Percentiles rank a stretch among this genome's conserved stretches.
These are phyloP conservation scores for Danaus chrysippus DNA, from an alignment of 2,888 invertebrate genomes.

Conservation along the genomic window DNA sequence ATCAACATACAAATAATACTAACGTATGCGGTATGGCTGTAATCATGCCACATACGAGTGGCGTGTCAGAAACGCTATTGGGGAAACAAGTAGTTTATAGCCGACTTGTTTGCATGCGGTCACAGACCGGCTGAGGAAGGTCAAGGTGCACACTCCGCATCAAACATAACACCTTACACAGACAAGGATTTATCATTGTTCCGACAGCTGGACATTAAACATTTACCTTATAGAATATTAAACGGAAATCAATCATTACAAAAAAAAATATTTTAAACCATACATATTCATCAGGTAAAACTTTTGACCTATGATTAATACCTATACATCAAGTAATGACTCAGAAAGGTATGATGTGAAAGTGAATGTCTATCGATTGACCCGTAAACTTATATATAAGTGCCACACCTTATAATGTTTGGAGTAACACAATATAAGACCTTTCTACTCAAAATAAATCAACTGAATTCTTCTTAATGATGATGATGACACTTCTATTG, in stretches of 20 bases:
- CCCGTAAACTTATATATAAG: too few relatives aligned
- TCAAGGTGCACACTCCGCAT: slow-evolving; percentile 41
- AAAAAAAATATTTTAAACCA: not conserved
- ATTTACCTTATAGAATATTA: not conserved
- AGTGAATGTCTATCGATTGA: too few relatives aligned
- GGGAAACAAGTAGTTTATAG: slow-evolving; percentile 27
- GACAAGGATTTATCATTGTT: slow-evolving; percentile 45
- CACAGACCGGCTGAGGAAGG: slow-evolving; percentile 60
- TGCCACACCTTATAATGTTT: too few relatives aligned
- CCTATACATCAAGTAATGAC: too few relatives aligned
- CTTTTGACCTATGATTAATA: too few relatives aligned
- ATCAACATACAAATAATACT: too few relatives aligned
- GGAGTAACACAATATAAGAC: too few relatives aligned
- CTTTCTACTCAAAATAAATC: too few relatives aligned
- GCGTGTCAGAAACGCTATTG: slow-evolving; percentile 24
- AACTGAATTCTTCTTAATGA: not conserved
- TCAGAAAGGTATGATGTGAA: too few relatives aligned
- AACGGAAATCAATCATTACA: not conserved
- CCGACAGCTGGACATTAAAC: slow-evolving; percentile 44
- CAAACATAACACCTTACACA: slow-evolving; percentile 16
- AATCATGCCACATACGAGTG: slow-evolving; percentile 8
- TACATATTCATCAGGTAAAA: too few relatives aligned
- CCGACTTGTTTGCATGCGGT: slow-evolving; percentile 46
- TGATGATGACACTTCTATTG: slow-evolving; percentile 24
- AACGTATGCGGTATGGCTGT: too few relatives aligned